phyloP scores from a whole-genome alignment of 2,888 invertebrate species.

The Sarcophaga subvicina region DNA sequence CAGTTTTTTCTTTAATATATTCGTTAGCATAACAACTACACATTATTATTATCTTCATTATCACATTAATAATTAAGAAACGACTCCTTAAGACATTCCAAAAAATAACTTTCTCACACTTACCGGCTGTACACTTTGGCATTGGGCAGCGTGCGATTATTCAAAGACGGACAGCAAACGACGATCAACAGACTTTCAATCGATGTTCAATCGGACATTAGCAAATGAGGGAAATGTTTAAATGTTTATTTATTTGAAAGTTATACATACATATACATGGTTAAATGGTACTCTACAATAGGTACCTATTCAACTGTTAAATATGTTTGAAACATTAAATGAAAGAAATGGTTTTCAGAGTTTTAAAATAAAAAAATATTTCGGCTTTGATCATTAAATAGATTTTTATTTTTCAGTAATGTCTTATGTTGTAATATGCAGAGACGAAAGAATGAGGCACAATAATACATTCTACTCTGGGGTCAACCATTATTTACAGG shows the following conservation, averaged over 20 bases:
- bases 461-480: too few relatives aligned
- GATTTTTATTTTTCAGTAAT: too few relatives aligned
- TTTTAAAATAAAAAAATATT: too few relatives aligned
- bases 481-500: too few relatives aligned
- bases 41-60: constrained; percentile 19
- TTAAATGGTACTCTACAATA: too few relatives aligned
- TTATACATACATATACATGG: too few relatives aligned
- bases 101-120: constrained; percentile 69
- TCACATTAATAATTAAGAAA: constrained; percentile 42
- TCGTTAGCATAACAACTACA: not conserved
- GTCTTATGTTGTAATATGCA: too few relatives aligned
- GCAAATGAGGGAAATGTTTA: constrained; percentile 32
- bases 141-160: not conserved
- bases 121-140: constrained; percentile 4
- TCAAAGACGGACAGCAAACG: constrained; percentile 13
- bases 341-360: too few relatives aligned
- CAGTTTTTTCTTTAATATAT: not conserved
- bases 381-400: too few relatives aligned
- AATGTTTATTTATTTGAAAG: not conserved
- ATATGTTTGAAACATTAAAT: too few relatives aligned
- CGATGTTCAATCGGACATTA: constrained; percentile 31
- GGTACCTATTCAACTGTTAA: too few relatives aligned
- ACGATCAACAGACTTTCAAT: constrained; percentile 4
- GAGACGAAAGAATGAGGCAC: too few relatives aligned
- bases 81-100: constrained; percentile 64